Evolutionary conservation across 2,888 invertebrate species (phyloP), one percentile per base, ranked within the genome.

Genomic region (Dinocampus coccinellae): DNA sequence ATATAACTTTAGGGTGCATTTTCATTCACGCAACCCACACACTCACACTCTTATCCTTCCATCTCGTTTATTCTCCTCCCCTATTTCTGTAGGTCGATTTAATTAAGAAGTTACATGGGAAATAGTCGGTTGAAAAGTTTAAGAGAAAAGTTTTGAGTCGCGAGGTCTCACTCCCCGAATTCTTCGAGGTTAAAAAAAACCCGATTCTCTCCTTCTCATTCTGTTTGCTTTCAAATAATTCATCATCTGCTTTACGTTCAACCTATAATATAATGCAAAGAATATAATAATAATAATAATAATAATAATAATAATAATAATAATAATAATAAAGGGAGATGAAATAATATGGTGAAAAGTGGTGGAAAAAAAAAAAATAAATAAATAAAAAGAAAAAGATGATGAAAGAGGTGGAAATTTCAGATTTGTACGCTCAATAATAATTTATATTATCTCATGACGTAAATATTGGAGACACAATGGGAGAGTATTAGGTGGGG

Each of bases 321-420:
- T 7, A 10, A 47, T 6, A 42, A n/a, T 4, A 13, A 16, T 53
- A 16, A 33, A 34, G 34, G 10, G 20, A 16, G 33, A 16, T 58
- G 16, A 29, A 58, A 29, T 58, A 58, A 29, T 57, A 58, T 16
- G 29, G 26, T 29, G 58, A 29, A 58, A 58, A 34, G 3, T 52
- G 29, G 24, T 39, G 24, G 29, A 26, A 47, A 63, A 52, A 63
- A 52, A 52, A 42, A 26, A 63, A 16, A 16, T 29, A 63, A 29
- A 61, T 22, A n/a, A 39, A 61, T 24, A 34, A 39, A 20, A 26
- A 11, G 9, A 33, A 34, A 60, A 61, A 61, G 39, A 61, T 61
- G 36, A 61, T 61, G 61, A 34, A 61, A 61, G 34, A 16, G 61
- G n/a, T 61, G 61, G 39, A 39, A 61, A 61, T 61, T 61, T 39